Evolutionary conservation across 2,113 vertebrate genomes (phyloP).

Genomic region (Phylloscopus whistleri): DNA sequence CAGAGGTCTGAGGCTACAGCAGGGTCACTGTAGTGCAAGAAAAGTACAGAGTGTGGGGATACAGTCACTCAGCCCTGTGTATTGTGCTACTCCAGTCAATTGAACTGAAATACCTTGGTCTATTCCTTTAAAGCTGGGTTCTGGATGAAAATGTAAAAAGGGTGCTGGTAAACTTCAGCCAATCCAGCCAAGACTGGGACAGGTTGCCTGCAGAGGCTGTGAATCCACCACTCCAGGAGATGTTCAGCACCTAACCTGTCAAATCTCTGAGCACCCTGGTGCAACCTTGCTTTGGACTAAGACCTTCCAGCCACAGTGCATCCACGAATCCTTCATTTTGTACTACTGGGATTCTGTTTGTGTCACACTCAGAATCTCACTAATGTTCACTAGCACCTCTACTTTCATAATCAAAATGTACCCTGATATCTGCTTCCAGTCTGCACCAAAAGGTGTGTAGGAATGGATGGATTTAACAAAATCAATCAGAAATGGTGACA

Average conservation of each 20-base stretch:
- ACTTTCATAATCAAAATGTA: background rate
- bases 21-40: background rate
- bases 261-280: background rate
- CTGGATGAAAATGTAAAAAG: background rate
- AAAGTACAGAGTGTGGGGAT: background rate
- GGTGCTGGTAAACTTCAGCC: background rate
- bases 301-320: background rate
- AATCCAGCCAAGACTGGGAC: background rate
- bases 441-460: background rate
- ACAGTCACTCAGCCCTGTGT: fast-evolving
- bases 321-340: background rate
- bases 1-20: background rate
- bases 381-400: background rate
- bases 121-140: background rate
- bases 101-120: background rate
- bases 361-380: background rate
- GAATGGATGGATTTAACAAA: background rate
- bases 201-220: background rate
- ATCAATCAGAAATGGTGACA: background rate
- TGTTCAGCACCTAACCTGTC: background rate
- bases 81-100: background rate
- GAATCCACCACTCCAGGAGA: fast-evolving
- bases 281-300: background rate
- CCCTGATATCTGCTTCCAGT: background rate
- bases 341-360: background rate